A percentile compares a stretch with the other conserved stretches of the same genome.
Evolutionary conservation across 2,797 vertebrate genomes (phyloP).

Genomic region (Leucoraja ocellata): DNA sequence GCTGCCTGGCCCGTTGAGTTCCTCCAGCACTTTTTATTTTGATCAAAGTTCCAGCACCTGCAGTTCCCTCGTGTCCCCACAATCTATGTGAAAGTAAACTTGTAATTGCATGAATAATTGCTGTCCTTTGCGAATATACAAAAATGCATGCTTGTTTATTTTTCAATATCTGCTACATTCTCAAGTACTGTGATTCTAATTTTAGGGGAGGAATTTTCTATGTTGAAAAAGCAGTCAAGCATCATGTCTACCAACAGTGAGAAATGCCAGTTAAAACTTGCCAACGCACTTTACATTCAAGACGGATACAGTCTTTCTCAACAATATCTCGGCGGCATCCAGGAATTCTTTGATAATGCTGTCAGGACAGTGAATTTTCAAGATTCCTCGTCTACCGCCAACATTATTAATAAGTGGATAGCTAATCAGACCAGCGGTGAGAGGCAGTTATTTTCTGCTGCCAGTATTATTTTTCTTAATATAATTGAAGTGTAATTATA

Average conservation of each 20-base stretch:
- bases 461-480: background rate
- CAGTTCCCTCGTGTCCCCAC: too few species aligned
- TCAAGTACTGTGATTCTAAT: slow-evolving; percentile 8
- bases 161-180: background rate
- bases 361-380: slow-evolving; percentile 65
- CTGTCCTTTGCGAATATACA: background rate
- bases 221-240: slow-evolving; percentile 52
- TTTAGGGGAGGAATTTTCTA: slow-evolving; percentile 51
- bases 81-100: background rate
- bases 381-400: slow-evolving; percentile 55
- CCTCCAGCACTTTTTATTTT: too few species aligned
- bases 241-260: slow-evolving; percentile 49
- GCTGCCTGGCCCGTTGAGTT: too few species aligned
- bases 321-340: slow-evolving; percentile 66
- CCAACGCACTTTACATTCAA: slow-evolving; percentile 66
- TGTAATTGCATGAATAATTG: background rate
- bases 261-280: slow-evolving; percentile 63
- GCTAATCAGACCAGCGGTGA: slow-evolving; percentile 56
- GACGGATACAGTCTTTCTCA: slow-evolving; percentile 61
- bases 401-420: slow-evolving; percentile 63
- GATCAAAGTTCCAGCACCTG: too few species aligned
- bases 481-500: background rate
- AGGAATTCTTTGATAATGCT: slow-evolving; percentile 57
- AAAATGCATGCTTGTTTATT: background rate
- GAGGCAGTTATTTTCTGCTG: background rate